Evolutionary conservation across 2,888 invertebrate species (phyloP).

Genomic region (Conus canariensis): DNA sequence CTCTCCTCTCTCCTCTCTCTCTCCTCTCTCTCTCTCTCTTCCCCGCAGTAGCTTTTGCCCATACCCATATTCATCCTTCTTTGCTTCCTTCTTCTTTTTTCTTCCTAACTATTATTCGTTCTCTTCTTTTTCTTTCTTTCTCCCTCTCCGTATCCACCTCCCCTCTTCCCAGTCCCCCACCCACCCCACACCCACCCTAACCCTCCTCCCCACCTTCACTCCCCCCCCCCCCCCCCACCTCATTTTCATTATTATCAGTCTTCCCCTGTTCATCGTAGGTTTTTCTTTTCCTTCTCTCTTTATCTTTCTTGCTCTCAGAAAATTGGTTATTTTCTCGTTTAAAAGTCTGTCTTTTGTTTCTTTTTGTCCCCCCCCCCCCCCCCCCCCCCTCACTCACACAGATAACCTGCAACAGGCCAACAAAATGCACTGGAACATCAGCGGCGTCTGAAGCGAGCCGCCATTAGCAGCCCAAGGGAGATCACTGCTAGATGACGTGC

Average conservation of each 20-base stretch:
- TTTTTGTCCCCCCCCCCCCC: too few relatives aligned
- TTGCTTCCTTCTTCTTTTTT: too few relatives aligned
- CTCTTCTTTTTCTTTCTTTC: slow-evolving; percentile 1
- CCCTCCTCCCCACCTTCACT: background rate
- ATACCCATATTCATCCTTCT: background rate
- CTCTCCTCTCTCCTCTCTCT: background rate
- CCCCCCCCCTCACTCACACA: background rate
- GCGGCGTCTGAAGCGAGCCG: background rate
- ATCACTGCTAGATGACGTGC: too few relatives aligned
- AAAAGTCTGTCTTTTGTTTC: background rate
- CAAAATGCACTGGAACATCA: too few relatives aligned
- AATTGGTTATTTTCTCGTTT: too few relatives aligned
- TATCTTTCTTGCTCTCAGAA: too few relatives aligned
- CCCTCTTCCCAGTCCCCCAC: background rate
- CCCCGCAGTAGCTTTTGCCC: background rate
- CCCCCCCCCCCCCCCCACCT: background rate
- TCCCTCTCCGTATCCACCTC: background rate
- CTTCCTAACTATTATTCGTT: background rate
- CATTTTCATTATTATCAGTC: background rate
- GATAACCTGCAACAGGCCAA: too few relatives aligned
- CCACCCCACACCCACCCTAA: background rate
- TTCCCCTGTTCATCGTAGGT: too few relatives aligned
- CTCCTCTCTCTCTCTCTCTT: background rate
- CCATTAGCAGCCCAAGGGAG: too few relatives aligned
- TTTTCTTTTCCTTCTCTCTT: too few relatives aligned